Percentiles rank a stretch among this genome's conserved stretches.
Conservation (phyloP, 2,797 vertebrate genomes). For the Pseudochirops corinnae region DNA sequence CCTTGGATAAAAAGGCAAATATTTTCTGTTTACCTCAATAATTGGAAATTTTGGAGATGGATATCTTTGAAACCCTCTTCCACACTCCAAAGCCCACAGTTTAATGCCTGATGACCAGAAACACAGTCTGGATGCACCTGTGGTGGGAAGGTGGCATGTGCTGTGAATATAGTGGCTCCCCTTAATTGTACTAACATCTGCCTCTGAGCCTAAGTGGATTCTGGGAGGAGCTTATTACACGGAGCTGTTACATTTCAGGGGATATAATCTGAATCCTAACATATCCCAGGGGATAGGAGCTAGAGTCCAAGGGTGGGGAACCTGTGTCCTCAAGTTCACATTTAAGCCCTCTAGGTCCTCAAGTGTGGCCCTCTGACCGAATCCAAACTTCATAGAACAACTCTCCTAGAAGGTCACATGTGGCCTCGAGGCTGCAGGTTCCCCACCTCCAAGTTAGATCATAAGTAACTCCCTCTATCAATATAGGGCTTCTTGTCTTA, state of each 20-base stretch:
- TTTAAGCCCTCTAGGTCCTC: too few relatives aligned
- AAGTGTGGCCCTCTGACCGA: too few relatives aligned
- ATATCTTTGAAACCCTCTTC: neutral
- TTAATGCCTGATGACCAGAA: conserved; percentile 13
- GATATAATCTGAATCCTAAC: neutral
- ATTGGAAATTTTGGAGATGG: conserved; percentile 2
- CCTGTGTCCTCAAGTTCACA: too few relatives aligned
- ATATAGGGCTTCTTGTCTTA: neutral
- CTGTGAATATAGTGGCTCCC: neutral
- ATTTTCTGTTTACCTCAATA: conserved; percentile 12
- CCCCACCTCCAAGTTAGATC: neutral
- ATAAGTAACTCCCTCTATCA: neutral
- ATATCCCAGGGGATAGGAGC: neutral
- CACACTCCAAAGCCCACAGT: conserved; percentile 2
- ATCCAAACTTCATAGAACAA: too few relatives aligned
- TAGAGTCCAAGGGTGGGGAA: neutral
- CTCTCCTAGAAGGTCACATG: too few relatives aligned
- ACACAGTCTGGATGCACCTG: neutral
- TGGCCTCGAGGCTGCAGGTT: too few relatives aligned
- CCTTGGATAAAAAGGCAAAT: conserved; percentile 11
- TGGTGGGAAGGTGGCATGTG: neutral
- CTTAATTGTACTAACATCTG: conserved; percentile 2
- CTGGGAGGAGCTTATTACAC: neutral
- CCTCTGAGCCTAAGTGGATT: neutral
- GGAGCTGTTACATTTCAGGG: neutral